Percentiles rank a stretch among this genome's conserved stretches.
Conservation (phyloP, 2,888 invertebrate genomes). For the Coleophora deauratella region DNA sequence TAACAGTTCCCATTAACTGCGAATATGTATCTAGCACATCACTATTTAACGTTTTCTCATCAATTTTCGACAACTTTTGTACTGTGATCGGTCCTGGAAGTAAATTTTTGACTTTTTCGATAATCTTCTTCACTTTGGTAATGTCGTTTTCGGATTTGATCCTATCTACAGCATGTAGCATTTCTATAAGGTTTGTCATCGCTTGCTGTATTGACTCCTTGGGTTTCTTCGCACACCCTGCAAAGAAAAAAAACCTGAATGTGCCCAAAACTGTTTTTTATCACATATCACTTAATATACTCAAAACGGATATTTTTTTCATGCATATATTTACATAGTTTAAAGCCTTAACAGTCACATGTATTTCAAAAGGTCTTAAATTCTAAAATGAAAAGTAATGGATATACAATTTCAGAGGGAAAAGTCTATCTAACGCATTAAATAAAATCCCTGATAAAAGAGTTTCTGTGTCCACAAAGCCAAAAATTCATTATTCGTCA, state of each 20-base stretch:
- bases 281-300: too few species aligned
- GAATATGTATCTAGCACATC: constrained; percentile 63
- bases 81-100: constrained; percentile 77
- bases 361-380: constrained; percentile 19
- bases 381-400: not conserved
- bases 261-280: constrained; percentile 57
- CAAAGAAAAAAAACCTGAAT: constrained; percentile 60
- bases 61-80: constrained; percentile 76
- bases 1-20: constrained; percentile 60
- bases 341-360: constrained; percentile 26
- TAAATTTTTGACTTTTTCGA: constrained; percentile 21
- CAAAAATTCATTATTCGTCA: too few species aligned
- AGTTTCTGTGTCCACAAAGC: too few species aligned
- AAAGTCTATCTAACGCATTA: not conserved
- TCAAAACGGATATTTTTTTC: too few species aligned
- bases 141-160: constrained; percentile 46
- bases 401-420: not conserved
- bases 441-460: too few species aligned
- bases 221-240: constrained; percentile 29
- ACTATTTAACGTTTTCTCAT: constrained; percentile 33
- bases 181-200: constrained; percentile 37
- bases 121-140: constrained; percentile 21
- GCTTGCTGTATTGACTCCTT: constrained; percentile 24
- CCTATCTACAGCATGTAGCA: constrained; percentile 31
- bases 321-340: too few species aligned